These are phyloP conservation scores for Cantharis nigra DNA, from an alignment of 2,888 invertebrate genomes.

Conservation along the genomic window DNA sequence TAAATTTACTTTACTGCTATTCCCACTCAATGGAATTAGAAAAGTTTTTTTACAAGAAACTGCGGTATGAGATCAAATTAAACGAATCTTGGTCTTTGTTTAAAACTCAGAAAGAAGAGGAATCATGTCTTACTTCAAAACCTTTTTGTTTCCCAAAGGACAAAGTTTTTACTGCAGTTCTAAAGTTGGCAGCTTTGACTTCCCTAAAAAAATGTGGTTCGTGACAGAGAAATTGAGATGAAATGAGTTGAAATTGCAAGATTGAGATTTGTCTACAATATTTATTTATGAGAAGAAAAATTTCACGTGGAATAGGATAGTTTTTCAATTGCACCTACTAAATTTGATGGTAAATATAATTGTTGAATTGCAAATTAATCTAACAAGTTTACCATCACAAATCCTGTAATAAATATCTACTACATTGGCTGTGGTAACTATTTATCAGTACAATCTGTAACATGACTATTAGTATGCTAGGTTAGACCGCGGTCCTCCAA, in stretches of 20 bases:
- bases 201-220: conserved; percentile 48
- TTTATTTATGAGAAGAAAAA: not conserved
- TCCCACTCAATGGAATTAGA: conserved; percentile 27
- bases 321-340: not conserved
- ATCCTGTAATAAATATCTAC: conserved; percentile 48
- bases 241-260: conserved; percentile 47
- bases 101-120: conserved; percentile 41
- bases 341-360: conserved; percentile 2
- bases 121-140: conserved; percentile 47
- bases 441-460: conserved; percentile 57
- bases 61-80: conserved; percentile 40
- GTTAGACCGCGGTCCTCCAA: conserved; percentile 53
- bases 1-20: conserved; percentile 18
- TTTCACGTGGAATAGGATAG: not conserved
- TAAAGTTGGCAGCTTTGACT: conserved; percentile 46
- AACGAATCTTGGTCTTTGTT: conserved; percentile 43
- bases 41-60: conserved; percentile 22
- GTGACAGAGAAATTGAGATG: conserved; percentile 51
- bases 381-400: conserved; percentile 40
- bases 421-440: conserved; percentile 54
- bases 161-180: conserved; percentile 51
- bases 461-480: conserved; percentile 56
- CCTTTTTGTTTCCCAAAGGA: conserved; percentile 48
- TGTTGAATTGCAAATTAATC: conserved; percentile 32
- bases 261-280: not conserved